Conservation (phyloP, 2,888 invertebrate species). For the Melanostoma scalare region DNA sequence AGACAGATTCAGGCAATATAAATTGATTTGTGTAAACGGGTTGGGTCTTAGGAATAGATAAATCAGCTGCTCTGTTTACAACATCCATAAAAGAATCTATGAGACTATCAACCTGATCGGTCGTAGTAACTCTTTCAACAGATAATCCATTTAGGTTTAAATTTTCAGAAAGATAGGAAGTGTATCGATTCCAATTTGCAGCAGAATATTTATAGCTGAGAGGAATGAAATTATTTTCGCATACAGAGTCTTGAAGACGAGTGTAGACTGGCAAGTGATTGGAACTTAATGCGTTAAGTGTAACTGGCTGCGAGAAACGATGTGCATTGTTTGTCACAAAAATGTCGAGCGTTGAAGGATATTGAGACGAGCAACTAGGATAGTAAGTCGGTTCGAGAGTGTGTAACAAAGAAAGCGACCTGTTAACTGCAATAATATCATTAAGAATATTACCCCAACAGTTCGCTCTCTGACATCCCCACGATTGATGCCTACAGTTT, state of each 20-base stretch:
- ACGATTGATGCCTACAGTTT: no score
- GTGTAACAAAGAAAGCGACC: no score
- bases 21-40: neutral
- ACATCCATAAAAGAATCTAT: neutral
- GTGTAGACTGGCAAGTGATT: neutral
- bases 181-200: slow-evolving; percentile 4
- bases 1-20: neutral
- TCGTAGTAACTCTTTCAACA: neutral
- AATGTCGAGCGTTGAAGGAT: slow-evolving; percentile 15
- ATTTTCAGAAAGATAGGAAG: slow-evolving; percentile 1
- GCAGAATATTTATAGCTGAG: slow-evolving; percentile 2
- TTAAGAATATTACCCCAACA: no score
- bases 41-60: slow-evolving; percentile 11
- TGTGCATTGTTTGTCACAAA: neutral
- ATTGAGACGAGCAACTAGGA: slow-evolving; percentile 4
- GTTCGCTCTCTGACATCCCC: no score
- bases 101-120: neutral
- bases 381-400: slow-evolving; percentile 4
- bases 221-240: neutral
- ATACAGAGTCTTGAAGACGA: neutral
- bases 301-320: slow-evolving; percentile 9
- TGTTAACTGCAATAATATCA: no score
- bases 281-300: neutral
- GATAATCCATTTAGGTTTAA: neutral
- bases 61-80: slow-evolving; percentile 9